phyloP scores from a whole-genome alignment of 2,797 vertebrate genomes.

The Picus viridis region DNA sequence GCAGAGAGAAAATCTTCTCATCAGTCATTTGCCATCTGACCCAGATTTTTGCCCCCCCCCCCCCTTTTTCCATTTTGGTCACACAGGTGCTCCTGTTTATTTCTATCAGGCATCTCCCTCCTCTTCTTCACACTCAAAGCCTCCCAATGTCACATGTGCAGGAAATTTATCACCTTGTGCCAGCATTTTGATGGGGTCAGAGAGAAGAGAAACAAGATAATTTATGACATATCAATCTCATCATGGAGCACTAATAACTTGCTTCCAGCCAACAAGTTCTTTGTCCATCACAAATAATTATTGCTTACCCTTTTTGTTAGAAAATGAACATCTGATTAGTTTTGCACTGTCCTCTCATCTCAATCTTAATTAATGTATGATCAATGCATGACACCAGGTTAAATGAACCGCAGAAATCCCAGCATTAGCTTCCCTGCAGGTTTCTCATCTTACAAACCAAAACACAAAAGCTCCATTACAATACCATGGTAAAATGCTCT shows the following conservation, averaged over 20 bases:
- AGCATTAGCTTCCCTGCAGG: not conserved
- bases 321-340: not conserved
- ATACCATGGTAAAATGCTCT: not conserved
- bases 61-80: not conserved
- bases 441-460: not conserved
- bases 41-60: not conserved
- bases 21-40: not conserved
- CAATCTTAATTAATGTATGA: not conserved
- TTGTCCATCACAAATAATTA: not conserved
- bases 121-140: not conserved
- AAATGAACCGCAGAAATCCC: not conserved
- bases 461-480: not conserved
- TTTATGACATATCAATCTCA: not conserved
- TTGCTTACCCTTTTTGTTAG: not conserved
- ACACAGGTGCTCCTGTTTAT: not conserved
- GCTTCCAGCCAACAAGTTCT: not conserved
- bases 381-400: not conserved
- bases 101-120: not conserved
- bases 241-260: not conserved
- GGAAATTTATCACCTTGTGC: not conserved
- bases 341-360: not conserved
- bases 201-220: constrained; percentile 5
- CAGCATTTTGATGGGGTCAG: not conserved
- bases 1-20: not conserved
- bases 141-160: not conserved